Conservation (phyloP, 1,140 invertebrate species). For the Triops longicaudatus region DNA sequence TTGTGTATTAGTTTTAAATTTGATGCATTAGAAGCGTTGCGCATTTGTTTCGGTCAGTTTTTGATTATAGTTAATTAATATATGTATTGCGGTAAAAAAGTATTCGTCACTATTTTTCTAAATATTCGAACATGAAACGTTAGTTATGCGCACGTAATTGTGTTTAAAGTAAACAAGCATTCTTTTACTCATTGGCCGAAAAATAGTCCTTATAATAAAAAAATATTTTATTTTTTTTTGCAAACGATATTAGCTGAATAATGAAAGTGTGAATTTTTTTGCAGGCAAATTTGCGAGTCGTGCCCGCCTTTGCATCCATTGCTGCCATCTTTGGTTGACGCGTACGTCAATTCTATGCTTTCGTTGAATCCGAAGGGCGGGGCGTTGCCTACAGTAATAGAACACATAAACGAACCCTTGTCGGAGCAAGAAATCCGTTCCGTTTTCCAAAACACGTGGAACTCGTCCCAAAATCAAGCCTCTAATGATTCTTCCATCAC, state of each 20-base stretch:
- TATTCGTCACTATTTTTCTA: too few species aligned
- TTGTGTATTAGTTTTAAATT: too few species aligned
- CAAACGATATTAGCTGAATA: background rate
- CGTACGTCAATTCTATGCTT: constrained; percentile 88
- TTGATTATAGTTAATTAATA: too few species aligned
- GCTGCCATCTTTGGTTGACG: constrained; percentile 84
- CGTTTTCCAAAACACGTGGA: constrained; percentile 55
- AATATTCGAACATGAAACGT: too few species aligned
- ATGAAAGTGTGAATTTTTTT: constrained; percentile 23
- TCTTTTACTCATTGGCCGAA: too few species aligned
- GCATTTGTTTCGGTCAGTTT: too few species aligned
- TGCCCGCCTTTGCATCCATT: constrained; percentile 83
- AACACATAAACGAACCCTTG: constrained; percentile 83
- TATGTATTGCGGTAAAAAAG: too few species aligned
- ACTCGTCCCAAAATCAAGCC: constrained; percentile 44
- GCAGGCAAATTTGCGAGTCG: constrained; percentile 75
- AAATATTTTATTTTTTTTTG: too few species aligned
- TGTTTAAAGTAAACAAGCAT: too few species aligned
- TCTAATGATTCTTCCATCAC: constrained; percentile 47
- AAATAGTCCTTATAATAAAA: too few species aligned
- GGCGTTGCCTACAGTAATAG: constrained; percentile 46
- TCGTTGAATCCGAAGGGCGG: constrained; percentile 46
- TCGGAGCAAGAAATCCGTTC: constrained; percentile 78
- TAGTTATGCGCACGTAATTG: too few species aligned
- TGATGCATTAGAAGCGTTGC: too few species aligned